Evolutionary conservation across 2,797 vertebrate species (phyloP).

Genomic region (Microhierax caerulescens): DNA sequence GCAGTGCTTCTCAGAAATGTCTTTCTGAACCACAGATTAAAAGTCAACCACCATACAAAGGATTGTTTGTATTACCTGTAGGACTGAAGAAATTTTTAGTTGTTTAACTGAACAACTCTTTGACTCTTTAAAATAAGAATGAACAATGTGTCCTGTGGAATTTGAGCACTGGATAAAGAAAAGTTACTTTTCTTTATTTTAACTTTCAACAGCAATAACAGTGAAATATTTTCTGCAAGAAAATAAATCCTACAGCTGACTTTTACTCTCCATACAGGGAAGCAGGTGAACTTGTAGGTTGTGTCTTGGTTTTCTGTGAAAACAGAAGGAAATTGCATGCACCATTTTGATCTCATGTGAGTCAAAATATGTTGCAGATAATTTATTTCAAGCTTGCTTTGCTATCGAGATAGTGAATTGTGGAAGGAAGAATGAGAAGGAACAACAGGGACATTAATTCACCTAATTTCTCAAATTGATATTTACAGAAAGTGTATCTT

Average conservation of each 20-base stretch:
- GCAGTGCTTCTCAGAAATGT: background rate
- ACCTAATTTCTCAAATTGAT: background rate
- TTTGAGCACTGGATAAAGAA: background rate
- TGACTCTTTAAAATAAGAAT: background rate
- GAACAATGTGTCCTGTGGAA: background rate
- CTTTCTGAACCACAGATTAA: background rate
- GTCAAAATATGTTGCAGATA: background rate
- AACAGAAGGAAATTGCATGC: background rate
- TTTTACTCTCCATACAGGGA: background rate
- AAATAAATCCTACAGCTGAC: background rate
- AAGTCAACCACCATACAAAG: background rate
- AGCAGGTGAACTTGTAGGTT: background rate
- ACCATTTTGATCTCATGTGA: background rate
- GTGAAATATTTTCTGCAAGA: background rate
- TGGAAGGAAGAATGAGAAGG: background rate
- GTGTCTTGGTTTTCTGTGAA: background rate
- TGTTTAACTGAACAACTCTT: background rate
- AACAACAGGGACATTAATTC: background rate
- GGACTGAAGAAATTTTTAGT: background rate
- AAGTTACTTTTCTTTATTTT: background rate
- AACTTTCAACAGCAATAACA: background rate
- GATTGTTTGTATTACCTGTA: fast-evolving
- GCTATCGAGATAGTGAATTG: background rate
- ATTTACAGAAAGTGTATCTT: background rate
- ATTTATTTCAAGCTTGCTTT: background rate